Evolutionary conservation across 2,888 invertebrate species (phyloP).

Genomic region (Chaetogeoica ovagalla): DNA sequence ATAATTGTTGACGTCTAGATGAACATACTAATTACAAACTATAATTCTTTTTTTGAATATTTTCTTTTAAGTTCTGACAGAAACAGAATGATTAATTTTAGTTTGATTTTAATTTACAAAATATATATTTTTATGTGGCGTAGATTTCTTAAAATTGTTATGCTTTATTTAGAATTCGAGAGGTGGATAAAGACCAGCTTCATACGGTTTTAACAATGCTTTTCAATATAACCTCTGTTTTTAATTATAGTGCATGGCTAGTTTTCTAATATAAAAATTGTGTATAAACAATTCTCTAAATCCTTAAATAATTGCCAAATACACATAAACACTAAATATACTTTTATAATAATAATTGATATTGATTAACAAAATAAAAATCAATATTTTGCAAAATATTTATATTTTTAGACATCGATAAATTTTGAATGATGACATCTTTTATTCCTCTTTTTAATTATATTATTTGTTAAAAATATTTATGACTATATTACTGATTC

Average conservation of each 20-base stretch:
- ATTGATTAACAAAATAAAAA: too few species aligned
- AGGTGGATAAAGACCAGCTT: slow-evolving; percentile 22
- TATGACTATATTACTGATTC: too few species aligned
- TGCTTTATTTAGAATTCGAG: slow-evolving; percentile 12
- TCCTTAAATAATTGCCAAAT: slow-evolving; percentile 5
- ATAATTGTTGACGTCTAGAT: background rate
- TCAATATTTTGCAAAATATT: too few species aligned
- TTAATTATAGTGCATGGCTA: slow-evolving; percentile 29
- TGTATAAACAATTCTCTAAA: slow-evolving; percentile 5
- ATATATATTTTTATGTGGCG: background rate
- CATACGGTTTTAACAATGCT: slow-evolving; percentile 39
- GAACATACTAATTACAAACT: background rate
- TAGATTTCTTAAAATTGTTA: slow-evolving; percentile 8
- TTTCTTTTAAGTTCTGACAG: background rate
- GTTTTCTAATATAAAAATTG: slow-evolving; percentile 17
- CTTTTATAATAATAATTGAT: slow-evolving; percentile 18
- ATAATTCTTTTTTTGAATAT: background rate
- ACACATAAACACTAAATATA: slow-evolving; percentile 5
- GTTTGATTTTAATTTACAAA: slow-evolving; percentile 13
- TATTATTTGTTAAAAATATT: too few species aligned
- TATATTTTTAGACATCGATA: too few species aligned
- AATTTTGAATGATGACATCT: too few species aligned
- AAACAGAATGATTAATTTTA: background rate
- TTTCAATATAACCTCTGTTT: slow-evolving; percentile 20
- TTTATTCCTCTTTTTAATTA: too few species aligned